Evolutionary conservation across 2,797 vertebrate genomes (phyloP), one percentile per base, ranked within the genome.

Genomic region (Eurystomus glaucurus): DNA sequence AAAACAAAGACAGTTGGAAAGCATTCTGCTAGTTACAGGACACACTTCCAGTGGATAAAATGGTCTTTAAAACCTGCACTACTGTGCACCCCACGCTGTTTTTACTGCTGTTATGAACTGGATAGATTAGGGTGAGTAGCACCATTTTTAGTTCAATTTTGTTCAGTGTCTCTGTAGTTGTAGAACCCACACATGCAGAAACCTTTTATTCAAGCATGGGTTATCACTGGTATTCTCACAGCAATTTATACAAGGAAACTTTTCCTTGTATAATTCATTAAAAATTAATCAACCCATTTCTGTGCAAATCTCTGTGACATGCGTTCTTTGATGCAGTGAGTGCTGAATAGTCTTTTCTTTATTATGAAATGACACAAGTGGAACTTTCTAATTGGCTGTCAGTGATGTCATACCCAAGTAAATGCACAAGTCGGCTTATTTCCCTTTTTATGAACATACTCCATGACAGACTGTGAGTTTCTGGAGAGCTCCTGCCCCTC

Each of bases 261-360:
- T 97, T 92, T 97, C 90, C 92, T 88, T 55, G 82, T 95, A 96
- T 95, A 97, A 97, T 95, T 97, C 97, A 97, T 98, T 98, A 97
- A 97, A 98, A 97, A 98, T 97, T 98, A 98, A 97, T 96, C 96
- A 97, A 97, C 93, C 94, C 87, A 97, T 97, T 98, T 98, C 97
- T 95, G 94, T 96, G 97, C 97, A 98, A 98, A 98, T 98, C 97
- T 98, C 95, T 97, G 77, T 97, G 97, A 97, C 96, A 96, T 77
- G 85, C 14, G 33, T 96, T 95, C 97, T 98, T 97, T 98, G 95
- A 96, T 97, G 97, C 95, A 84, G 85, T 86, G 93, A 97, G 81
- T 85, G 91, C 96, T 95, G 97, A 97, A 97, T 95, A 97, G 95
- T 97, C 96, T 96, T 97, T 98, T 96, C 96, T 97, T 97, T 96